Base-by-base conservation (phyloP, 53 echinoderm and acorn worm genomes). In the Mesocentrotus franciscanus region DNA sequence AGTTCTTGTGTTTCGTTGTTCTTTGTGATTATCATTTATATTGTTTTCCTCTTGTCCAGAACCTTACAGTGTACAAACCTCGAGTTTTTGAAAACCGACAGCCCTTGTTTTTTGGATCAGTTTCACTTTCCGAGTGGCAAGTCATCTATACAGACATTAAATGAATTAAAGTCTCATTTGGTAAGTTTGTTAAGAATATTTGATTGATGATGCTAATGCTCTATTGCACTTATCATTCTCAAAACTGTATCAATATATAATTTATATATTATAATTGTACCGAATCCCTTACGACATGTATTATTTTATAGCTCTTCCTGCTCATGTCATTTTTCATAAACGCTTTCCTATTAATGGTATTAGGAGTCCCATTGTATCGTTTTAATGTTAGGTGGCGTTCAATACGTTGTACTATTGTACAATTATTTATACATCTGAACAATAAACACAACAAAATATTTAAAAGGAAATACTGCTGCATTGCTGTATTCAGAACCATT, bases 41-140 rank as follows among this genome's bases (percentile, higher is more conserved):
- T 16, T 27, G 11, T 59, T 90, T 29, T 85, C 18, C 20, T 60
- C 12, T 8, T 39, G 6, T 68, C 22, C 39, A 91, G 91, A 91
- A 91, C 29, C 10, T 91, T 14, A 91, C 91, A 20, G 34, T 91
- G n/a, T 91, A 91, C 39, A 91, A 91, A 66, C 91, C 91, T 18
- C 61, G 91, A 20, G 68, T 91, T 24, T 91, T 15, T 33, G 18
- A 61, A 58, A 66, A 11, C 66, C 12, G 91, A 91, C 18, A 66
- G 91, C 29, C 91, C 91, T 34, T 91, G 91, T 30, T 91, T 91
- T 39, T 33, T 91, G 20, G 91, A 91, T 66, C 62, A 24, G 10
- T 91, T 91, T 66, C 36, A 91, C 58, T 35, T 29, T 33, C 64
- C 91, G 0, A 39, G 36, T 10, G 91, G 58, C 15, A 66, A 36